Conservation (phyloP, 1,140 invertebrate genomes). For the Microplitis mediator region DNA sequence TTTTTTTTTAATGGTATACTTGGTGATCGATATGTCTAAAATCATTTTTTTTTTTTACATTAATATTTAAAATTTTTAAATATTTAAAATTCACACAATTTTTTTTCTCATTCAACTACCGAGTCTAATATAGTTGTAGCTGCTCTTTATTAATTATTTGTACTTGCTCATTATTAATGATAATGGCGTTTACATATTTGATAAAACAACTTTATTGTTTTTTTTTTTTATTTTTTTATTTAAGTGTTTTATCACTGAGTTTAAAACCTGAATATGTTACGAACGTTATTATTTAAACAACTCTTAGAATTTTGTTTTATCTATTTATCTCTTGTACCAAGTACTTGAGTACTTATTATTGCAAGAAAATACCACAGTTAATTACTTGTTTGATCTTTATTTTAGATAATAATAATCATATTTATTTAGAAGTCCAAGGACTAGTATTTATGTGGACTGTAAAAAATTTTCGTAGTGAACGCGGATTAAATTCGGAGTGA, state of each 20-base stretch:
- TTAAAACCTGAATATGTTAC: slow-evolving; percentile 58
- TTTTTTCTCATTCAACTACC: slow-evolving; percentile 39
- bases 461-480: no score
- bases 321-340: slow-evolving; percentile 37
- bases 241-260: slow-evolving; percentile 42
- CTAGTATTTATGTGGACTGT: no score
- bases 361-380: neutral
- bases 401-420: no score
- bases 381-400: no score
- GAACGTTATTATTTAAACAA: slow-evolving; percentile 40
- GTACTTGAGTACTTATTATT: neutral
- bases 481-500: no score
- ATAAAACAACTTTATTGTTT: slow-evolving; percentile 49
- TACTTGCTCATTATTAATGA: slow-evolving; percentile 58
- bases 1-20: slow-evolving; percentile 50
- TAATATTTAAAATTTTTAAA: neutral
- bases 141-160: slow-evolving; percentile 58
- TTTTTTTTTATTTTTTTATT: no score
- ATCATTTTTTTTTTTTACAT: slow-evolving; percentile 31
- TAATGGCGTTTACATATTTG: slow-evolving; percentile 53
- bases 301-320: slow-evolving; percentile 45
- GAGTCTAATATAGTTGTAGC: slow-evolving; percentile 51
- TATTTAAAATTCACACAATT: slow-evolving; percentile 23
- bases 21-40: slow-evolving; percentile 54
- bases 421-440: no score